Conservation (phyloP, 2,113 vertebrate genomes). For the Crotalus viridis region DNA sequence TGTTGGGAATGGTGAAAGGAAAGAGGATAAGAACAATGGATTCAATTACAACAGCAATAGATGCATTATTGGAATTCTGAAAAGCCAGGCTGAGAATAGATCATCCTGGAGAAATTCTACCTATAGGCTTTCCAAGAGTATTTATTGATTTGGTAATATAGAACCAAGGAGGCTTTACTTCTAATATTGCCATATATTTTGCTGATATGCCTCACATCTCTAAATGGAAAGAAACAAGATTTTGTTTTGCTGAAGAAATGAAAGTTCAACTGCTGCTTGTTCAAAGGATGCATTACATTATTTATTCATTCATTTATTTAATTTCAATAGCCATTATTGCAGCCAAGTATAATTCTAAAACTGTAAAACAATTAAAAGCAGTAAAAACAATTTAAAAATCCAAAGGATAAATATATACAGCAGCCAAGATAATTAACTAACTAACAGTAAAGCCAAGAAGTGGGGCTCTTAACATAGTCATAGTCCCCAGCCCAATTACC, state of each 20-base stretch:
- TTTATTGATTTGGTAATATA: background rate
- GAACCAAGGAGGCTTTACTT: background rate
- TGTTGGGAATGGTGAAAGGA: background rate
- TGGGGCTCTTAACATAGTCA: too few species aligned
- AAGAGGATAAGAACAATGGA: background rate
- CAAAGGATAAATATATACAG: too few species aligned
- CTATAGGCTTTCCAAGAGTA: background rate
- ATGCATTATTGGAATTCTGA: background rate
- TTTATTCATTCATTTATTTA: background rate
- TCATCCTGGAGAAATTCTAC: too few species aligned
- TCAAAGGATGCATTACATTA: background rate
- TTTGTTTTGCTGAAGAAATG: background rate
- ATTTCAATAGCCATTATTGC: too few species aligned
- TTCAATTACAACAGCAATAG: background rate
- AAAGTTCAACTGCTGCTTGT: background rate
- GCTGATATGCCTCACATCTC: background rate
- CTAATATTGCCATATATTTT: background rate
- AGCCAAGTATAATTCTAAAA: too few species aligned
- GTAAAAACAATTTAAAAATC: too few species aligned
- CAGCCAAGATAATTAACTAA: too few species aligned
- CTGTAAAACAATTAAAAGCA: too few species aligned
- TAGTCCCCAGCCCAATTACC: too few species aligned
- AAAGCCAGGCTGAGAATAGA: background rate
- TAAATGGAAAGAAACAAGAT: slow-evolving; percentile 3
- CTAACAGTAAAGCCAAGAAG: too few species aligned